Percentiles rank a stretch among this genome's conserved stretches.
Evolutionary conservation across 2,888 invertebrate species (phyloP).

Genomic region (Rugalucina vietnamica): DNA sequence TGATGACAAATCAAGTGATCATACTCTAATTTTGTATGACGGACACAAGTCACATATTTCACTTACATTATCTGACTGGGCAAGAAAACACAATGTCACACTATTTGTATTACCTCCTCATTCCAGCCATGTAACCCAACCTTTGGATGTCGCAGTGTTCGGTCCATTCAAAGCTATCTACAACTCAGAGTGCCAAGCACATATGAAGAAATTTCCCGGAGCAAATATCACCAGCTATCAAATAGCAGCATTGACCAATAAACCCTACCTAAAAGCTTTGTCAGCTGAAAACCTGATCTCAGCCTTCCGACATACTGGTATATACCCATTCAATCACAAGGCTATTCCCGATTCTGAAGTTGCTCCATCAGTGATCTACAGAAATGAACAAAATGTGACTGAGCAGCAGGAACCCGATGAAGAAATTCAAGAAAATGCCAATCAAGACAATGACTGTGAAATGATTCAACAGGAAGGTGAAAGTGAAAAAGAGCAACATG

Average conservation of each 20-base stretch:
- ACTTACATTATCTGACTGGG: conserved; percentile 47
- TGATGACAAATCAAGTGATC: neutral
- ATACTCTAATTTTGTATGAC: conserved; percentile 41
- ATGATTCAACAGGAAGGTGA: neutral
- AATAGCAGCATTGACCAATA: conserved; percentile 35
- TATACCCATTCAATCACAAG: conserved; percentile 28
- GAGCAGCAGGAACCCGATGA: neutral
- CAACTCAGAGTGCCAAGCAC: conserved; percentile 43
- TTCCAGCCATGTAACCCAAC: neutral
- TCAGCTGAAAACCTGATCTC: conserved; percentile 42
- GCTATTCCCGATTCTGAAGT: neutral
- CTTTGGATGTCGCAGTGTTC: neutral
- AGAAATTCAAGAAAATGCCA: neutral
- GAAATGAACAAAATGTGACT: neutral
- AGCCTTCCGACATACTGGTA: conserved; percentile 39
- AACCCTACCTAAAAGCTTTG: conserved; percentile 41
- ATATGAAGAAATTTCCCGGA: conserved; percentile 40
- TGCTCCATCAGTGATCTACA: conserved; percentile 15
- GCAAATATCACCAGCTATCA: conserved; percentile 44
- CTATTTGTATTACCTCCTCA: conserved; percentile 58
- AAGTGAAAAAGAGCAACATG: neutral
- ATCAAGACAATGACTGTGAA: no score
- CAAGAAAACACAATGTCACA: conserved; percentile 37
- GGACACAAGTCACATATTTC: conserved; percentile 52
- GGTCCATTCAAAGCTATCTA: conserved; percentile 19